A percentile compares a stretch with the other conserved stretches of the same genome.
phyloP scores from a whole-genome alignment of 2,797 vertebrate species.

The Lacerta viridis region DNA sequence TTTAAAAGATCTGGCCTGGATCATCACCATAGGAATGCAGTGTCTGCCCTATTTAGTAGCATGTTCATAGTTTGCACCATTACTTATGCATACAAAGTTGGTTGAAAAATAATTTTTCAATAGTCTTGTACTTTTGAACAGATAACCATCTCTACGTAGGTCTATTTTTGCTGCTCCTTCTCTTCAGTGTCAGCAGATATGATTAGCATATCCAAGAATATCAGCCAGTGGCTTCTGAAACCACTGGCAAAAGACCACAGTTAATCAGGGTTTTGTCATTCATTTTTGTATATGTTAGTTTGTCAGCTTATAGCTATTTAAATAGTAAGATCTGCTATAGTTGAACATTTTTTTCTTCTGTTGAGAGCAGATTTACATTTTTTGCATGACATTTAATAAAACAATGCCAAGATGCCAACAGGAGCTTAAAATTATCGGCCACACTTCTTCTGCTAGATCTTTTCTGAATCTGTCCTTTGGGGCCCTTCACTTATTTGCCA shows the following conservation, averaged over 20 bases:
- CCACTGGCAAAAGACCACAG: conserved; percentile 7
- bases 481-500: background rate
- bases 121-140: background rate
- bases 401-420: background rate
- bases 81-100: background rate
- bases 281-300: background rate
- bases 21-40: background rate
- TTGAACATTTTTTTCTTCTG: conserved; percentile 51
- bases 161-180: conserved; percentile 32
- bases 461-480: conserved; percentile 19
- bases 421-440: background rate
- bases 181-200: background rate
- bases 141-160: conserved; percentile 27
- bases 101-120: background rate
- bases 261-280: conserved; percentile 11
- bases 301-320: background rate
- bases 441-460: conserved; percentile 26
- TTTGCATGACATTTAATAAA: conserved; percentile 27
- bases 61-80: background rate
- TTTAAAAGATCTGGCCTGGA: conserved; percentile 2
- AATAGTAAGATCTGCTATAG: conserved; percentile 8
- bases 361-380: conserved; percentile 46
- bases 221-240: background rate
- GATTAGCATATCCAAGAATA: conserved; percentile 36
- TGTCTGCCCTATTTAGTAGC: background rate